phyloP scores from a whole-genome alignment of 1,140 invertebrate species.

The Drosophila paulistorum region DNA sequence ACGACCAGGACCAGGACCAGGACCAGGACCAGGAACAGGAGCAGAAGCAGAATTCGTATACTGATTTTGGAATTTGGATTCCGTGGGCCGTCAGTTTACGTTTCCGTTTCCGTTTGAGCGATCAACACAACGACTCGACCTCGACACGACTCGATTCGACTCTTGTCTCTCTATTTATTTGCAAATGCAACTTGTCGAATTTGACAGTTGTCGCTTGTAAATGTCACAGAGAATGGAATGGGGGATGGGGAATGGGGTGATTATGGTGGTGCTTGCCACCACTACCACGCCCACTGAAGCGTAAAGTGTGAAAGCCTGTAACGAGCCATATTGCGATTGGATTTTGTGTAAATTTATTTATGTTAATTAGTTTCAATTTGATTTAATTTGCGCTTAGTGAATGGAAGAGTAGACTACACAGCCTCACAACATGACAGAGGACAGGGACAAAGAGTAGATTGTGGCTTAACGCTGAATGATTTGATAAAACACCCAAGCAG shows the following conservation, averaged over 20 bases:
- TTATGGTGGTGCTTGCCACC: neutral
- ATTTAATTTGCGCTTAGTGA: conserved; percentile 68
- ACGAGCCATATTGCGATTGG: conserved; percentile 79
- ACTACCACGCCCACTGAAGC: conserved; percentile 52
- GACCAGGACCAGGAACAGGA: neutral
- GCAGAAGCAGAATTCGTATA: neutral
- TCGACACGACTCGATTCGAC: conserved; percentile 11
- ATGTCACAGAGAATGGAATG: conserved; percentile 44
- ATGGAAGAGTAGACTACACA: conserved; percentile 11
- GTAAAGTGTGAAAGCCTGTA: conserved; percentile 76
- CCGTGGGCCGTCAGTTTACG: conserved; percentile 66
- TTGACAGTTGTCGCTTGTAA: conserved; percentile 79
- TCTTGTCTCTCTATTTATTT: conserved; percentile 67
- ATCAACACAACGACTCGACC: conserved; percentile 17
- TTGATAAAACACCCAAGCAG: neutral
- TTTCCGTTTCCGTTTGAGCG: conserved; percentile 75
- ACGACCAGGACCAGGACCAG: neutral
- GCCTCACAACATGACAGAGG: neutral
- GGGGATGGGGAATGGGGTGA: neutral
- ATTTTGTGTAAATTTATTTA: conserved; percentile 82
- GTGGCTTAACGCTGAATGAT: neutral
- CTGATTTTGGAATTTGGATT: conserved; percentile 14
- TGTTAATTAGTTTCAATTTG: conserved; percentile 81
- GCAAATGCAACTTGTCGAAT: conserved; percentile 80
- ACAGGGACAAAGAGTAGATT: neutral